These are phyloP conservation scores for Plagodis pulveraria DNA, from an alignment of 2,888 invertebrate genomes.

Conservation along the genomic window DNA sequence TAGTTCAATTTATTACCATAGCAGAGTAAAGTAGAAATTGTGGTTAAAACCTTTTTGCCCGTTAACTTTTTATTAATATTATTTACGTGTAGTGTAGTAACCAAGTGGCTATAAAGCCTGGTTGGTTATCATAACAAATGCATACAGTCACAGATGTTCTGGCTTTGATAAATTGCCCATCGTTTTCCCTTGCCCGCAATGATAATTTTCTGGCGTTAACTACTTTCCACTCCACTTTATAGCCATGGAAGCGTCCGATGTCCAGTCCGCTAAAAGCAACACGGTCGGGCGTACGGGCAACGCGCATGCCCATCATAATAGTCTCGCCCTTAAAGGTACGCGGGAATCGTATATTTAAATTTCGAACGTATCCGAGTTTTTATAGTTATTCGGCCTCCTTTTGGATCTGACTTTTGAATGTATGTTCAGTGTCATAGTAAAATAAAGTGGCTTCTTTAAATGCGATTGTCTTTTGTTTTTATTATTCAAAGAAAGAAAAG, in stretches of 20 bases:
- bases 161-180: constrained; percentile 36
- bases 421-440: constrained; percentile 5
- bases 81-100: too few species aligned
- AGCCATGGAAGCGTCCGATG: constrained; percentile 63
- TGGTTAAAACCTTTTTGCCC: too few species aligned
- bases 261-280: constrained; percentile 75
- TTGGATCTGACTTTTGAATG: constrained; percentile 14
- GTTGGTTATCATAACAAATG: too few species aligned
- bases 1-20: not conserved
- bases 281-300: constrained; percentile 60
- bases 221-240: constrained; percentile 58
- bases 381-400: constrained; percentile 5
- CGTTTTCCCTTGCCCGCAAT: constrained; percentile 36
- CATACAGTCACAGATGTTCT: constrained; percentile 4
- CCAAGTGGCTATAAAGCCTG: too few species aligned
- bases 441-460: constrained; percentile 13
- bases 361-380: constrained; percentile 7
- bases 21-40: too few species aligned
- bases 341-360: constrained; percentile 35
- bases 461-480: not conserved
- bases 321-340: constrained; percentile 49
- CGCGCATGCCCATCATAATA: constrained; percentile 48
- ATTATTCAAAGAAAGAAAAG: not conserved
- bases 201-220: constrained; percentile 47
- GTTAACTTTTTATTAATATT: too few species aligned